These are phyloP conservation scores for Cyphomyrus discorhynchus DNA, from an alignment of 2,113 vertebrate species.

Conservation along the genomic window DNA sequence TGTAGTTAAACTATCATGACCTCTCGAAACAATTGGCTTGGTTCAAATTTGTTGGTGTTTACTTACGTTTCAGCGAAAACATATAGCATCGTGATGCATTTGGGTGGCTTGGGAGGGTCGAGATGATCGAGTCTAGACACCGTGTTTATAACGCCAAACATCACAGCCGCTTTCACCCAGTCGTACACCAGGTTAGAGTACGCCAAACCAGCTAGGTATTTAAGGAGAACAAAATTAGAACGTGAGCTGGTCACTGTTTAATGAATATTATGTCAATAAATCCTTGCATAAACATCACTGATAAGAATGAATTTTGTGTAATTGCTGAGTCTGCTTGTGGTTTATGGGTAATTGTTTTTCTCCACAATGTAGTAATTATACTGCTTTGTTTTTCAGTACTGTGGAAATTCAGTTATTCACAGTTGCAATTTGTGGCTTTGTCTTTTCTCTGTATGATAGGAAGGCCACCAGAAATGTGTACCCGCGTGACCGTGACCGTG, in stretches of 20 bases:
- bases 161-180: conserved; percentile 90
- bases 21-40: neutral
- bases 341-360: no score
- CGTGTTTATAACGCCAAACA: conserved; percentile 89
- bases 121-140: conserved; percentile 86
- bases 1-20: neutral
- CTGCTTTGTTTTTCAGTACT: neutral
- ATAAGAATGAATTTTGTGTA: neutral
- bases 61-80: conserved; percentile 95
- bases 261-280: neutral
- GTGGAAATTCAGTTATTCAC: neutral
- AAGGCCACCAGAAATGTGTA: neutral
- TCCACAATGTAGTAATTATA: neutral
- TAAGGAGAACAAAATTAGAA: neutral
- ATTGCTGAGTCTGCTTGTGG: neutral
- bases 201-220: conserved; percentile 76
- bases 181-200: conserved; percentile 96
- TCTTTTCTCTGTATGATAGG: neutral
- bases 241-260: neutral
- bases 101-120: conserved; percentile 86
- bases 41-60: neutral
- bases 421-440: neutral
- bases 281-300: neutral
- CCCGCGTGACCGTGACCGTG: neutral
- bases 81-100: conserved; percentile 95